phyloP scores from a whole-genome alignment of 2,888 invertebrate genomes.

The Drosophila anceps region DNA sequence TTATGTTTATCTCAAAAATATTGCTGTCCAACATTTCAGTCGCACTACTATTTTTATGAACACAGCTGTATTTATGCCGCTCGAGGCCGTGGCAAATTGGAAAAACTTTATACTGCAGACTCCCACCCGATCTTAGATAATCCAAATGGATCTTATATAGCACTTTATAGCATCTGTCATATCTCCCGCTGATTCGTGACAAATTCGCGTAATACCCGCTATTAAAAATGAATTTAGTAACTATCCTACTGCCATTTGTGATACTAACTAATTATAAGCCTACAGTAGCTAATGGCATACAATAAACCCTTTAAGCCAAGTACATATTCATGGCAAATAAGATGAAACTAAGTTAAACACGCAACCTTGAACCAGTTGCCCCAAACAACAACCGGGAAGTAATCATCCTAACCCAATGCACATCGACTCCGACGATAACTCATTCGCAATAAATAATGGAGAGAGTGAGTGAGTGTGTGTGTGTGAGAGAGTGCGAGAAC shows the following conservation, averaged over 20 bases:
- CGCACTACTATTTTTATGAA: no score
- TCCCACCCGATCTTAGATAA: no score
- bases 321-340: not conserved
- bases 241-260: not conserved
- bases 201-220: not conserved
- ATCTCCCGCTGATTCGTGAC: not conserved
- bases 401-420: constrained; percentile 17
- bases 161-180: not conserved
- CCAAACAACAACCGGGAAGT: not conserved
- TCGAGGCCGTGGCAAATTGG: no score
- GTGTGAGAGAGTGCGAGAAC: not conserved
- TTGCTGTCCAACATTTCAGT: no score
- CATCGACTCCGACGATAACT: constrained; percentile 19
- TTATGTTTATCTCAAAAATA: no score
- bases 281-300: not conserved
- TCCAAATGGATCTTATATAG: no score
- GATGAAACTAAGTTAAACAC: constrained; percentile 3
- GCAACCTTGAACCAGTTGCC: constrained; percentile 10
- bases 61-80: no score
- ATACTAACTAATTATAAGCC: not conserved
- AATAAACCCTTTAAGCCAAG: not conserved
- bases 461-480: constrained; percentile 4
- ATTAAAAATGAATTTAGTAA: not conserved
- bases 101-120: no score
- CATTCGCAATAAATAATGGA: constrained; percentile 56